Evolutionary conservation across 2,797 vertebrate genomes (phyloP), one percentile per base, ranked within the genome.

Genomic region (Lagocephalus sceleratus): DNA sequence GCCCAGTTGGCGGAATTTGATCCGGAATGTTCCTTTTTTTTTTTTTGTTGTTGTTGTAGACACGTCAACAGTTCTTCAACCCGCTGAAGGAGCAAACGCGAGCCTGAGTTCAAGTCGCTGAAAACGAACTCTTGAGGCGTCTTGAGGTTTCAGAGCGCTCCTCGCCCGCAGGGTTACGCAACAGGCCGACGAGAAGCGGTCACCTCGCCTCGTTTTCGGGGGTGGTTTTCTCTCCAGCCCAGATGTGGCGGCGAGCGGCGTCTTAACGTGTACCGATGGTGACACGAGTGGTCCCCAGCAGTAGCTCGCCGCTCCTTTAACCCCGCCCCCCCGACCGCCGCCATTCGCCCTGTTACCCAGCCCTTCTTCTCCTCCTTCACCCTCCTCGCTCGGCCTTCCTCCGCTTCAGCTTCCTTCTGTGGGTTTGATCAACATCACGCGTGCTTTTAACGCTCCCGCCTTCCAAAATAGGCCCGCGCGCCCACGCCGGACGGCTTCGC

Each of bases 391-490:
- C 5, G 39, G n/a, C 17, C 39, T 40, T 17, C n/a, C 39, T 40
- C 39, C 1, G 39, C n/a, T 52, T 39, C 16, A 9, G 57, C 2
- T 22, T 20, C 11, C 47, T 59, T 22, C 14, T 8, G n/a, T n/a
- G 40, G 44, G 58, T 58, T 45, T 44, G 41, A 47, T 51, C 41
- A 26, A 20, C 39, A 12, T 47, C 63, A 17, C 43, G 25, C 53
- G 3, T 21, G 42, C 20, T 19, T 15, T 47, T 46, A 20, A 58
- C 57, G 64, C 35, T 25, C 47, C 57, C 46, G 57, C 25, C 48
- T 63, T 68, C 66, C 50, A 38, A 52, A 75, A 65, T 1, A 22
- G 58, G 6, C 78, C 81, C 71, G 68, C 78, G 21, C 21, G 42
- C 32, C 8, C 22, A 20, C 9, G 48, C 43, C 26, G 45, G 59